A percentile compares a stretch with the other conserved stretches of the same genome.
Conservation (phyloP, 1,140 invertebrate genomes). For the Bathynomus jamesi region DNA sequence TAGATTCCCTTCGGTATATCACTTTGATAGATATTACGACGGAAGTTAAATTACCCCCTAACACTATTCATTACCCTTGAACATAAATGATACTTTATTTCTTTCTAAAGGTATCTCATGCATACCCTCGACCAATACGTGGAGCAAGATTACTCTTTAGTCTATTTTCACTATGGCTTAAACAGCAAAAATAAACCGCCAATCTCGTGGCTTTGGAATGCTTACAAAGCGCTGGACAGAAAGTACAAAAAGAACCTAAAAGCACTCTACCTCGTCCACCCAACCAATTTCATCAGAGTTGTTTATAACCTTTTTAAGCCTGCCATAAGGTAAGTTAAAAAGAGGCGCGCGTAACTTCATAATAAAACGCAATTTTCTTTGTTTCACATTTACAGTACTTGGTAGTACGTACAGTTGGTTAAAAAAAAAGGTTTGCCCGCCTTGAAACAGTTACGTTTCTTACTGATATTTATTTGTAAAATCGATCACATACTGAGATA, state of each 20-base stretch:
- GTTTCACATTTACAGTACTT: too few relatives aligned
- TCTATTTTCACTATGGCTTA: constrained; percentile 98
- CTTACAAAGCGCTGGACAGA: constrained; percentile 95
- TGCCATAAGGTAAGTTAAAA: constrained; percentile 62
- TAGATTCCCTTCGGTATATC: too few relatives aligned
- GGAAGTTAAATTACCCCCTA: too few relatives aligned
- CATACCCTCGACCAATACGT: constrained; percentile 95
- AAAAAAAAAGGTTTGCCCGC: neutral
- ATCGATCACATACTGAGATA: too few relatives aligned
- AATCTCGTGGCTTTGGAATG: constrained; percentile 89
- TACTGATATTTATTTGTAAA: too few relatives aligned
- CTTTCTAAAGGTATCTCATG: constrained; percentile 71
- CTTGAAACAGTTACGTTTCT: too few relatives aligned
- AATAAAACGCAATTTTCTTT: too few relatives aligned
- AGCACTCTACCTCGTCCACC: constrained; percentile 95
- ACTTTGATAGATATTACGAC: too few relatives aligned
- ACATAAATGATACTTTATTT: neutral
- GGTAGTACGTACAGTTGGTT: too few relatives aligned
- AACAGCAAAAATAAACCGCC: constrained; percentile 95
- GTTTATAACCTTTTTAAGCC: constrained; percentile 93
- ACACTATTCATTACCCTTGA: neutral
- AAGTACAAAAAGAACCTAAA: constrained; percentile 99
- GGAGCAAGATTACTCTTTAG: constrained; percentile 95
- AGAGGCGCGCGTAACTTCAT: too few relatives aligned
- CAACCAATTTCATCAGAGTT: constrained; percentile 93